Conservation (phyloP, 2,888 invertebrate species). For the Calameuta pallipes region DNA sequence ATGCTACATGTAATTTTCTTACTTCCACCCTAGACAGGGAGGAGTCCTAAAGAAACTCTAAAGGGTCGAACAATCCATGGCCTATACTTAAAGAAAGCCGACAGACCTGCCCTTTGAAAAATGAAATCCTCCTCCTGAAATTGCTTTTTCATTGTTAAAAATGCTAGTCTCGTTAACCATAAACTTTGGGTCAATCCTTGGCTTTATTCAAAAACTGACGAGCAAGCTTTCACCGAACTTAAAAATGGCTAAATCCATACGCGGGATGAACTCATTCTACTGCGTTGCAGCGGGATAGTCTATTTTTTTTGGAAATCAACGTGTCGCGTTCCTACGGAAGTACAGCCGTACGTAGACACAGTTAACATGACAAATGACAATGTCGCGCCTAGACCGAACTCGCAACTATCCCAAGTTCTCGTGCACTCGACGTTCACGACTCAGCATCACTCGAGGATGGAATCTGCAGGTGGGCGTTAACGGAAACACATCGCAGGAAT, state of each 20-base stretch:
- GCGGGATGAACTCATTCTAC: neutral
- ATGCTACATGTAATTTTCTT: too few species aligned
- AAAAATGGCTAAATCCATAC: neutral
- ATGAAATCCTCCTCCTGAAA: neutral
- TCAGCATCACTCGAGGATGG: slow-evolving; percentile 1
- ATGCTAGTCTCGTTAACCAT: neutral
- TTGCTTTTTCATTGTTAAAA: neutral
- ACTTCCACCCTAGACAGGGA: too few species aligned
- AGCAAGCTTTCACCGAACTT: neutral
- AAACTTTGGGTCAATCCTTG: neutral
- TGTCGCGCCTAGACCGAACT: neutral
- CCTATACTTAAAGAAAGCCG: neutral
- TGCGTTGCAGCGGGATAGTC: too few species aligned
- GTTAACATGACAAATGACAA: neutral
- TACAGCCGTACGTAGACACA: neutral
- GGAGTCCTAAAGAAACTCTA: neutral
- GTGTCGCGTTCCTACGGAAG: neutral
- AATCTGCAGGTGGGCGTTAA: slow-evolving; percentile 24
- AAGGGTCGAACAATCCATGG: neutral
- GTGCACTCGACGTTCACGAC: neutral
- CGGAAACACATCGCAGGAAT: slow-evolving; percentile 11
- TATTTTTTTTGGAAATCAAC: neutral
- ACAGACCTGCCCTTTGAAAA: neutral
- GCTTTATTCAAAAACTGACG: neutral
- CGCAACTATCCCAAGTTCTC: neutral